Base-by-base conservation (phyloP, 2,888 invertebrate species). In the Pollenia griseotomentosa region DNA sequence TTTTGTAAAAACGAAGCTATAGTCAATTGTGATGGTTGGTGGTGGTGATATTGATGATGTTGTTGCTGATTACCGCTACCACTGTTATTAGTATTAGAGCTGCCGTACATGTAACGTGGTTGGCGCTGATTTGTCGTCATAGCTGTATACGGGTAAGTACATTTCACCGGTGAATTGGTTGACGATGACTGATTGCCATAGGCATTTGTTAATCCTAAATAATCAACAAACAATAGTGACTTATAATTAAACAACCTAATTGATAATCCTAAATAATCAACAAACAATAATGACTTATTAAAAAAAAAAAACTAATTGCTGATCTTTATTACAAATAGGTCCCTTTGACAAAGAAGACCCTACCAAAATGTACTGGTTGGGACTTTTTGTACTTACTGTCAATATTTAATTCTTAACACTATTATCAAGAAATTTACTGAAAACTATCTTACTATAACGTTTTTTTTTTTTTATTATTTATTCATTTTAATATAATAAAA, bases 1-100 rank as follows among this genome's bases (percentile, higher is more conserved):
- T 92, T 91, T 65, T 92, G 92, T 88, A 92, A 74, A 88, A 92
- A 92, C 14, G 92, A 92, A 10, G 91, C 92, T 63, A 92, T 92
- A 6, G 93, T 92, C 86, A 92, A 73, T 71, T 91, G 92, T 66
- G 91, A 90, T 10, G 93, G 93, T 80, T 92, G 92, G 11, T 91
- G 90, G 14, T 91, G 90, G 78, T 92, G 90, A 83, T 91, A 33
- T 6, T 33, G 74, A 33, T 88, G 71, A 53, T 87, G 73, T 12
- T 86, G 87, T 7, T 85, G 85, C 5, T 83, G 82, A 42, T 85
- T 55, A 10, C 44, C 55, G n/a, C 61, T 61, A 57, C 73, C 79
- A 66, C 48, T 61, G 6, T 42, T 83, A 11, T 73, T 82, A 40
- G 53, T 55, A 51, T 55, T 66, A 51, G 70, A 66, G 1, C 71